Evolutionary conservation across 2,113 vertebrate genomes (phyloP).

Genomic region (Pelecanoides urinatrix): DNA sequence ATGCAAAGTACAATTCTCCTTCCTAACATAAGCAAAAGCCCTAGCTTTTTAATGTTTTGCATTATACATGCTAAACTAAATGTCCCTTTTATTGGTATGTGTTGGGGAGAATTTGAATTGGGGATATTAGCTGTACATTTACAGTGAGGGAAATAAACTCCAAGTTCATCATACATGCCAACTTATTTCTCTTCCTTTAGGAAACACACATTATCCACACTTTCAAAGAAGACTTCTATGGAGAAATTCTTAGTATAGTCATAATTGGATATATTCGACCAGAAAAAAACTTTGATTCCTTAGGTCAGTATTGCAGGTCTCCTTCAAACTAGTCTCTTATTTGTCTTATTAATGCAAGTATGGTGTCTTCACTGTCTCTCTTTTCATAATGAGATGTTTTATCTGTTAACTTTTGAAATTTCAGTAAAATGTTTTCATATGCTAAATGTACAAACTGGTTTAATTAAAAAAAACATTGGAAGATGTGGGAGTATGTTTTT

Average conservation of each 20-base stretch:
- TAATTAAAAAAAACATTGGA: background rate
- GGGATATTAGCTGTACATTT: background rate
- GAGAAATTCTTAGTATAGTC: slow-evolving; percentile 87
- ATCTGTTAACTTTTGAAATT: background rate
- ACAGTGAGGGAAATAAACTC: background rate
- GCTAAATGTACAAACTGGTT: background rate
- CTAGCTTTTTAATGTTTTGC: background rate
- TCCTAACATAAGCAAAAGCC: background rate
- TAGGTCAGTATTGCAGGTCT: slow-evolving; percentile 76
- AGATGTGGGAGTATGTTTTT: background rate
- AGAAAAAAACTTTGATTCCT: slow-evolving; percentile 87
- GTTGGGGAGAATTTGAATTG: background rate
- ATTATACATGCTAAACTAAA: background rate
- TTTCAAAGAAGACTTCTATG: slow-evolving; percentile 96
- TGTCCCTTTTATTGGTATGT: background rate
- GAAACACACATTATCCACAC: slow-evolving; percentile 94
- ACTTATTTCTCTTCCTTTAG: slow-evolving; percentile 62
- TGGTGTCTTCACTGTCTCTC: background rate
- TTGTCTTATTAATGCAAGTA: background rate
- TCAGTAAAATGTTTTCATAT: background rate
- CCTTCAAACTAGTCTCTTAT: background rate
- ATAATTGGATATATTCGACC: slow-evolving; percentile 93
- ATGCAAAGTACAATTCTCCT: background rate
- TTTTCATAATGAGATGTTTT: background rate
- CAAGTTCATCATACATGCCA: background rate